phyloP scores from a whole-genome alignment of 2,113 vertebrate genomes.

The Oryctolagus cuniculus region mOryCun1.1 NC_091433.1:192737001-192737500 shows the following conservation, averaged over 20 bases:
- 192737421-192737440: too few species aligned
- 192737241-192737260: constrained; percentile 78
- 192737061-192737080: not conserved
- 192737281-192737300: constrained; percentile 73
- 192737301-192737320: constrained; percentile 66
- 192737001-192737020: too few species aligned
- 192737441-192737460: too few species aligned
- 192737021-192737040: too few species aligned
- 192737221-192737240: constrained; percentile 79
- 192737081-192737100: too few species aligned
- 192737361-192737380: not conserved
- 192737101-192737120: too few species aligned
- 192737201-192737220: constrained; percentile 66
- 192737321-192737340: constrained; percentile 57
- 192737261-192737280: constrained; percentile 81
- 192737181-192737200: constrained; percentile 76
- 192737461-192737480: too few species aligned
- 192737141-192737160: not conserved
- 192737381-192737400: not conserved
- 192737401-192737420: too few species aligned
- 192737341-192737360: not conserved
- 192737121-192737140: not conserved
- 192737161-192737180: constrained; percentile 66
- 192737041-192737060: not conserved
- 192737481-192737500: not conserved